Conservation (phyloP, 2,113 vertebrate species). For the Bufo bufo region DNA sequence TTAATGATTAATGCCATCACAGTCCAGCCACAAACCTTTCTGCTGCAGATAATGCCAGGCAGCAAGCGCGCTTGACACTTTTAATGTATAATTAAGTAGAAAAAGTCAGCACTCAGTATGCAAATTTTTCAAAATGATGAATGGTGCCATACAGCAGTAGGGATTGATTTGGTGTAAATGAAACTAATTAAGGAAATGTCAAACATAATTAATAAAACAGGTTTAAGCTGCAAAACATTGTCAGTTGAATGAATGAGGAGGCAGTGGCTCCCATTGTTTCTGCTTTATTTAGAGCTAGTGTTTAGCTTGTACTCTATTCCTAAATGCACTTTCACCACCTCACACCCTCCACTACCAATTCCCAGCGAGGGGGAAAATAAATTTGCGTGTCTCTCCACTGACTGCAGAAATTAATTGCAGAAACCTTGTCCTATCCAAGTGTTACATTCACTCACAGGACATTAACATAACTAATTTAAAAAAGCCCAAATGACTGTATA, state of each 20-base stretch:
- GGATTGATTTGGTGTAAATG: constrained; percentile 99
- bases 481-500: constrained; percentile 99
- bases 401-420: constrained; percentile 99
- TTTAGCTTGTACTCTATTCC: constrained; percentile 99
- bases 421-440: constrained; percentile 99
- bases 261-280: constrained; percentile 99
- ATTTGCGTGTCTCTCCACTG: constrained; percentile 99
- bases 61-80: constrained; percentile 99
- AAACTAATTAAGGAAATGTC: constrained; percentile 99
- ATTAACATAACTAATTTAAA: constrained; percentile 99
- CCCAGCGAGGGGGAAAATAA: constrained; percentile 99
- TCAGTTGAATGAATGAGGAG: constrained; percentile 99
- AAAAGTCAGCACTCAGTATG: constrained; percentile 99
- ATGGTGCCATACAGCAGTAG: constrained; percentile 99
- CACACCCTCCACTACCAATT: constrained; percentile 95
- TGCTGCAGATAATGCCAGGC: constrained; percentile 99
- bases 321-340: constrained; percentile 96
- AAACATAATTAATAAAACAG: constrained; percentile 99
- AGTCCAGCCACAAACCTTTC: constrained; percentile 99
- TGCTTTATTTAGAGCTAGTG: constrained; percentile 99
- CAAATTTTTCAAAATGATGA: constrained; percentile 99
- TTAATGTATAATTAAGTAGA: constrained; percentile 99
- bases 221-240: constrained; percentile 99
- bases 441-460: constrained; percentile 99
- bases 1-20: constrained; percentile 99